Percentiles rank a stretch among this genome's conserved stretches.
These are phyloP conservation scores for Yasuhikotakia modesta DNA, from an alignment of 2,797 vertebrate genomes.

Conservation along the genomic window DNA sequence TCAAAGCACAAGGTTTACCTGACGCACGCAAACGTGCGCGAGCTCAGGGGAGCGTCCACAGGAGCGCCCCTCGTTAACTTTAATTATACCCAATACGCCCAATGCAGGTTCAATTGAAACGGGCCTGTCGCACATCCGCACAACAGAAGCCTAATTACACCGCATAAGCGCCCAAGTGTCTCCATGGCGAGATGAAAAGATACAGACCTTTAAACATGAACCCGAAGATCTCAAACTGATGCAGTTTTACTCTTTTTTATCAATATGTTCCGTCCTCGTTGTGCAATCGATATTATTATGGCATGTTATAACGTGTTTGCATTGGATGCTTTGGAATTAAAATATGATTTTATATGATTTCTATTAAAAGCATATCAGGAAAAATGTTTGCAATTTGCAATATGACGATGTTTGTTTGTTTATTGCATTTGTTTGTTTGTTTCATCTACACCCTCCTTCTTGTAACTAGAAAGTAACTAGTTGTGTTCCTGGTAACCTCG, in stretches of 20 bases:
- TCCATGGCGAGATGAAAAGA: slow-evolving; percentile 60
- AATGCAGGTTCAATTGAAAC: slow-evolving; percentile 76
- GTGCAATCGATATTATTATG: too few species aligned
- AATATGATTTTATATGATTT: background rate
- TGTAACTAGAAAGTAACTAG: slow-evolving; percentile 32
- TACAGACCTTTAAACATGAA: background rate
- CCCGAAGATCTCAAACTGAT: too few species aligned
- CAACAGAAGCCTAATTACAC: slow-evolving; percentile 75
- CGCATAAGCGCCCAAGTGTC: slow-evolving; percentile 56
- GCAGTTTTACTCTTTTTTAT: too few species aligned
- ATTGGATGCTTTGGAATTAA: background rate
- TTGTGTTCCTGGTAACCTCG: slow-evolving; percentile 56
- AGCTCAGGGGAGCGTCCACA: slow-evolving; percentile 65
- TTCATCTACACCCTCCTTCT: background rate
- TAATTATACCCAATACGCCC: slow-evolving; percentile 76
- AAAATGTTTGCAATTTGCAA: background rate
- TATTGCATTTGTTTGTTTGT: too few species aligned
- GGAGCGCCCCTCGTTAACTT: slow-evolving; percentile 77
- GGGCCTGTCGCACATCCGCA: slow-evolving; percentile 62
- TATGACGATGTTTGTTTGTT: background rate
- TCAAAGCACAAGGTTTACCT: slow-evolving; percentile 71
- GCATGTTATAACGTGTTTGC: background rate
- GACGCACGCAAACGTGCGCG: slow-evolving; percentile 69
- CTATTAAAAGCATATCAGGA: background rate
- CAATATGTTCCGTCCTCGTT: too few species aligned